These are phyloP conservation scores for Plebejus melissa DNA, from an alignment of 2,888 invertebrate genomes.

Conservation along the genomic window DNA sequence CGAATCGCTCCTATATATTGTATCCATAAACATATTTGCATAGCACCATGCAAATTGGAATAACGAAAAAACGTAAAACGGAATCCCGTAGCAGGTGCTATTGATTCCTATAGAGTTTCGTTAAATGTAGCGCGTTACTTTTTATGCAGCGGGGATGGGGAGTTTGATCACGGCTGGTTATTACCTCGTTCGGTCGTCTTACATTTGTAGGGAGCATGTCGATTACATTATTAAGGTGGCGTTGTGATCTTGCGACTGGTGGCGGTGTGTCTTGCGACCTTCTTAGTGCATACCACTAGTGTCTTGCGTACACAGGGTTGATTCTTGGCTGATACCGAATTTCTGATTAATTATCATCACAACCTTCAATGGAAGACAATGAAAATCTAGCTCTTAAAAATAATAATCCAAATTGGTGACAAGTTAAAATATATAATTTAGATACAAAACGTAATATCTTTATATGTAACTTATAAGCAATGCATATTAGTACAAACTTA, in stretches of 20 bases:
- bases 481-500: too few species aligned
- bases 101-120: slow-evolving; percentile 43
- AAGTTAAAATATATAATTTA: too few species aligned
- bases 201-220: slow-evolving; percentile 8
- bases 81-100: slow-evolving; percentile 63
- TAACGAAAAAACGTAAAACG: slow-evolving; percentile 58
- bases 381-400: too few species aligned
- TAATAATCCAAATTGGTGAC: too few species aligned
- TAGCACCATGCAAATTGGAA: slow-evolving; percentile 49
- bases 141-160: neutral
- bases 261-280: neutral
- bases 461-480: too few species aligned
- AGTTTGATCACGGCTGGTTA: slow-evolving; percentile 18
- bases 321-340: too few species aligned
- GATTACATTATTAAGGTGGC: slow-evolving; percentile 6
- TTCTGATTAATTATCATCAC: too few species aligned
- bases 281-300: neutral
- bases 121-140: slow-evolving; percentile 19
- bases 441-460: too few species aligned
- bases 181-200: slow-evolving; percentile 1
- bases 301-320: too few species aligned
- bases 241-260: neutral
- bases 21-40: slow-evolving; percentile 64
- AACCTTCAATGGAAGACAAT: too few species aligned
- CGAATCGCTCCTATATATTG: slow-evolving; percentile 69